Conservation (phyloP, 2,888 invertebrate genomes). For the Cyrtodaria siliqua region DNA sequence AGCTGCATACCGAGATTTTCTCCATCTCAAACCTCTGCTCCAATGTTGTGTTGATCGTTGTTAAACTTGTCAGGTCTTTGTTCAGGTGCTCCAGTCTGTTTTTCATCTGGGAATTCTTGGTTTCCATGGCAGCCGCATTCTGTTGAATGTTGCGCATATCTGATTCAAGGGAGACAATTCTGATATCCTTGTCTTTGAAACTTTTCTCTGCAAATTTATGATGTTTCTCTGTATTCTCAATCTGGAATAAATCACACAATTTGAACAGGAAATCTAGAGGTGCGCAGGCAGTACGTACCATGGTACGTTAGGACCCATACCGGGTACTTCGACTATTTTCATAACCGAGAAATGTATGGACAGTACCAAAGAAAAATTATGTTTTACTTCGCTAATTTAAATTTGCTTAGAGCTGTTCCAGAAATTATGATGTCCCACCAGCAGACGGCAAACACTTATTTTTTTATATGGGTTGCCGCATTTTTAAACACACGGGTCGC, state of each 20-base stretch:
- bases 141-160: constrained; percentile 67
- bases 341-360: too few species aligned
- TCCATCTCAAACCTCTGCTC: constrained; percentile 74
- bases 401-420: too few species aligned
- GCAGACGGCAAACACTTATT: too few species aligned
- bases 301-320: too few species aligned
- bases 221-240: constrained; percentile 69
- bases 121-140: constrained; percentile 52
- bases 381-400: too few species aligned
- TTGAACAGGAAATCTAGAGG: too few species aligned
- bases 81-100: constrained; percentile 68
- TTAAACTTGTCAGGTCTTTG: constrained; percentile 73
- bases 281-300: too few species aligned
- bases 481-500: too few species aligned
- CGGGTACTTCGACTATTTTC: too few species aligned
- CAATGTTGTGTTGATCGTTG: constrained; percentile 66
- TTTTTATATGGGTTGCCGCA: too few species aligned
- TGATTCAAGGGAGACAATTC: constrained; percentile 68
- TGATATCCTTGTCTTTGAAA: constrained; percentile 70
- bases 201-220: constrained; percentile 63
- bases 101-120: constrained; percentile 71
- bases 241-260: constrained; percentile 61
- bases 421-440: too few species aligned
- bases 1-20: constrained; percentile 60
- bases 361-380: too few species aligned